These are phyloP conservation scores for Alligator mississippiensis DNA, from an alignment of 2,113 vertebrate genomes.

Conservation along the genomic window DNA sequence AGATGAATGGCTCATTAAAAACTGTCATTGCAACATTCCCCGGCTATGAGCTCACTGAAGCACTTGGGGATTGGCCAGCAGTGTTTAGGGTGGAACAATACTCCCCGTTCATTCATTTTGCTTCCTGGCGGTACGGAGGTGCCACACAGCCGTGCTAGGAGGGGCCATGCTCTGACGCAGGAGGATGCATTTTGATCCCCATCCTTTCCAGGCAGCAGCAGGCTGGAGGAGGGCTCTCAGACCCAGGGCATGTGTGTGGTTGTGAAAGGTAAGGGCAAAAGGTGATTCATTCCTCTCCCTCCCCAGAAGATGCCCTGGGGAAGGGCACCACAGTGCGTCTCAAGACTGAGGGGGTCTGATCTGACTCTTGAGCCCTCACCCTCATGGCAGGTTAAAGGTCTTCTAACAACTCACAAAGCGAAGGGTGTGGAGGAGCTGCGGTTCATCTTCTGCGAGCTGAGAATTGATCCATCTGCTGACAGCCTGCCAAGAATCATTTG, in stretches of 20 bases:
- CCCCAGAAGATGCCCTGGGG: background rate
- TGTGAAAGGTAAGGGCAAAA: background rate
- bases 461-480: background rate
- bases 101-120: conserved; percentile 53
- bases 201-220: background rate
- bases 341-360: background rate
- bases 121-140: conserved; percentile 13
- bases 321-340: background rate
- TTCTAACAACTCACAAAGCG: background rate
- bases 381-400: background rate
- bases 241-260: background rate
- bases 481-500: background rate
- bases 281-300: background rate
- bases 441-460: background rate
- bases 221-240: background rate
- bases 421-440: background rate
- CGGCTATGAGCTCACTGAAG: conserved; percentile 59
- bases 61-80: background rate
- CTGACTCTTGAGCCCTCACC: background rate
- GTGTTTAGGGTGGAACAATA: conserved; percentile 17
- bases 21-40: conserved; percentile 62
- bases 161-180: conserved; percentile 35
- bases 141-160: background rate
- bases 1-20: conserved; percentile 56
- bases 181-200: background rate